phyloP scores from a whole-genome alignment of 37 sponge, comb jelly and placozoan species.

The Ianthella basta region DNA sequence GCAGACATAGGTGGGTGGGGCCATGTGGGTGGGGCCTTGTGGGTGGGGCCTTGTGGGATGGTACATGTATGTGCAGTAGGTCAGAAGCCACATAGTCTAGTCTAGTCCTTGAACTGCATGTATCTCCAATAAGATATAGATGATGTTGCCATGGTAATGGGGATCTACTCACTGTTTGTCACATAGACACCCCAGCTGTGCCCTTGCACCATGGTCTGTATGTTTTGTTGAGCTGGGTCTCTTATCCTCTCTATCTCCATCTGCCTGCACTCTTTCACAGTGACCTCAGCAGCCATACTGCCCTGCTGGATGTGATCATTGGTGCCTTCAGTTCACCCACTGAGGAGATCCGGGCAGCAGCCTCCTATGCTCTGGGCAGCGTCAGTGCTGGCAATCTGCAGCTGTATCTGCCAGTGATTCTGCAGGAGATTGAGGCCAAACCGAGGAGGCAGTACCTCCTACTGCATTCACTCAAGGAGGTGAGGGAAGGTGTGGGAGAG shows the following conservation, averaged over 20 bases:
- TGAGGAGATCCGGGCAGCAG: conserved; percentile 96
- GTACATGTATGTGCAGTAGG: too few species aligned
- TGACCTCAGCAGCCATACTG: conserved; percentile 73
- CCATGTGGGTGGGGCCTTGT: not conserved
- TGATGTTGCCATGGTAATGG: too few species aligned
- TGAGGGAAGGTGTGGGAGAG: conserved; percentile 29
- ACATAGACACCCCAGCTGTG: too few species aligned
- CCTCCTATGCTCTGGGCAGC: conserved; percentile 92
- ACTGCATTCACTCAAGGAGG: conserved; percentile 96
- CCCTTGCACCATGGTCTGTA: too few species aligned
- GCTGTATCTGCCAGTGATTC: conserved; percentile 88
- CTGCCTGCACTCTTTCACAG: conserved; percentile 36
- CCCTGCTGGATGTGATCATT: conserved; percentile 79
- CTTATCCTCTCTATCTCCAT: not conserved
- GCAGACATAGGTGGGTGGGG: conserved; percentile 65
- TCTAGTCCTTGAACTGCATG: too few species aligned
- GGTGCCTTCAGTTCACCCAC: conserved; percentile 79
- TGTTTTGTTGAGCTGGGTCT: too few species aligned
- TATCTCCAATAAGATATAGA: not conserved
- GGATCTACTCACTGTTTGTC: too few species aligned
- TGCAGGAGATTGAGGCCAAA: conserved; percentile 85
- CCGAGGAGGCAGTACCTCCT: conserved; percentile 92
- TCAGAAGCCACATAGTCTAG: too few species aligned
- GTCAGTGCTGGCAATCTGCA: conserved; percentile 92
- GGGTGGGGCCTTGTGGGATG: too few species aligned